Conservation (phyloP, 2,113 vertebrate species). For the Corythornis madagascariensis region DNA sequence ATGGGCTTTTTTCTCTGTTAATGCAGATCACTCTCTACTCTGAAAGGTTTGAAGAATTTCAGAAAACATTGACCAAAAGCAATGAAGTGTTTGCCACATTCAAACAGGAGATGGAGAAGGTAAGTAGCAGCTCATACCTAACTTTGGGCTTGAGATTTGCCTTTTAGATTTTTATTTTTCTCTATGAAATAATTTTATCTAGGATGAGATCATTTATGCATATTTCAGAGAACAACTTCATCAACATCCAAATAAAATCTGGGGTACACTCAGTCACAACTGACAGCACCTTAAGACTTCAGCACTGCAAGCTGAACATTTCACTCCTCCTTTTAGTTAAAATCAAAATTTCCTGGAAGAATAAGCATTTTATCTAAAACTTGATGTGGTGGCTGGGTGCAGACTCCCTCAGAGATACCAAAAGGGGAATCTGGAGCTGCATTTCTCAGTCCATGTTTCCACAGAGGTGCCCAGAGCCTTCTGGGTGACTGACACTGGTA, state of each 20-base stretch:
- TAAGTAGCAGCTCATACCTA: constrained; percentile 65
- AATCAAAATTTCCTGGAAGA: not conserved
- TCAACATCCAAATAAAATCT: not conserved
- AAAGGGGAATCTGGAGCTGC: not conserved
- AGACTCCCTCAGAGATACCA: not conserved
- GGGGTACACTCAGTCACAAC: not conserved
- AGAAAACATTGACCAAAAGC: constrained; percentile 92
- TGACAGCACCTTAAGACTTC: not conserved
- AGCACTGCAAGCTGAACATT: not conserved
- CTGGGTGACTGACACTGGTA: not conserved
- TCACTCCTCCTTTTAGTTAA: not conserved
- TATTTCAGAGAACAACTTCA: constrained; percentile 13
- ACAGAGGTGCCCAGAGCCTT: not conserved
- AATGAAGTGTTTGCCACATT: constrained; percentile 93
- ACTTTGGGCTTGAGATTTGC: not conserved
- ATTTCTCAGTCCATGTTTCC: not conserved
- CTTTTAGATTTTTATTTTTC: constrained; percentile 16
- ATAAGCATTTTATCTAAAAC: not conserved
- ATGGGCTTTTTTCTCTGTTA: not conserved
- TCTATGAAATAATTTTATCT: constrained; percentile 14
- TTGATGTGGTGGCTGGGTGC: not conserved
- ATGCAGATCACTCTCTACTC: constrained; percentile 90
- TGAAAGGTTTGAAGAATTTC: constrained; percentile 97
- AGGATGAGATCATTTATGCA: not conserved
- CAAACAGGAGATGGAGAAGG: constrained; percentile 97